Conservation (phyloP, 2,797 vertebrate genomes). For the Oophaga sylvatica region DNA sequence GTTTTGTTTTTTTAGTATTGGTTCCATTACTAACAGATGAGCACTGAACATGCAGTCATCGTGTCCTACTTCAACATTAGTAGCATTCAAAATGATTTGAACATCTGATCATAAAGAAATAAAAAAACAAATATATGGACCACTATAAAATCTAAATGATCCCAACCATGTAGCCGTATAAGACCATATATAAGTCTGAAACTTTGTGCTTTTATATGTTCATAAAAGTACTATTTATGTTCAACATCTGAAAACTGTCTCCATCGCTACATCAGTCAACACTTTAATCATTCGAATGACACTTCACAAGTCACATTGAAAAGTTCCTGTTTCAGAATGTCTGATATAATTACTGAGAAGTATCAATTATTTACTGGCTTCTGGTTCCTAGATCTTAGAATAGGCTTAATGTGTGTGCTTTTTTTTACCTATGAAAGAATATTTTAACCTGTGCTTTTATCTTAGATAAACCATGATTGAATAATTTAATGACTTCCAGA, state of each 20-base stretch:
- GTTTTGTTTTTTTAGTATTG: too few relatives aligned
- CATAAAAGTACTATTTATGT: not conserved
- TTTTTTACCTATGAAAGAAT: not conserved
- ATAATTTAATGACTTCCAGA: not conserved
- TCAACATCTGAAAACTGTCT: not conserved
- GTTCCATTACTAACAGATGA: too few relatives aligned
- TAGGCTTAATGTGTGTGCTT: not conserved
- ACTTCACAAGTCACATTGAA: slow-evolving; percentile 7
- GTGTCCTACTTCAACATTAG: not conserved
- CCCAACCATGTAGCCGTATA: not conserved
- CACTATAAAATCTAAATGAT: not conserved
- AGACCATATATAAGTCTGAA: not conserved
- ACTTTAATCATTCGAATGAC: slow-evolving; percentile 12
- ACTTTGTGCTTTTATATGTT: not conserved
- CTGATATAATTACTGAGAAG: slow-evolving; percentile 9
- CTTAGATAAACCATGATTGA: not conserved
- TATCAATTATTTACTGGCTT: slow-evolving; percentile 16
- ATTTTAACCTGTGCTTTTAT: not conserved
- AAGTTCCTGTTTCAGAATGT: slow-evolving; percentile 17
- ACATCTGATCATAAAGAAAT: not conserved
- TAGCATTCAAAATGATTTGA: not conserved
- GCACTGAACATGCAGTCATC: not conserved
- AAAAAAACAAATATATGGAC: not conserved
- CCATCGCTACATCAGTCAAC: slow-evolving; percentile 3
- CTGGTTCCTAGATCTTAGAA: not conserved